Conservation (phyloP, 2,113 vertebrate genomes). For the Rutilus rutilus region DNA sequence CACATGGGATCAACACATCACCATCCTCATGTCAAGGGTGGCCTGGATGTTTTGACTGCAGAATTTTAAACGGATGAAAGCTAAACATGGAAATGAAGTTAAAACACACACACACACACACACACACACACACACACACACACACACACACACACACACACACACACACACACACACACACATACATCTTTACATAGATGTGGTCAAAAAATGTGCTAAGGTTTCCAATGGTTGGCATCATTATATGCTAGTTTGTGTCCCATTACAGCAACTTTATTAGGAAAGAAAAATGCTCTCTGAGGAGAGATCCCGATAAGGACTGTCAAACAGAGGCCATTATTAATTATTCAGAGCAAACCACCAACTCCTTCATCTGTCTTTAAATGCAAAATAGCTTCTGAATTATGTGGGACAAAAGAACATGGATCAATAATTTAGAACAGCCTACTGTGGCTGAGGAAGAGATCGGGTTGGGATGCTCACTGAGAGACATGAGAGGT, state of each 20-base stretch:
- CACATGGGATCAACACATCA: constrained; percentile 27
- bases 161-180: too few relatives aligned
- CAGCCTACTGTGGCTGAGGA: not conserved
- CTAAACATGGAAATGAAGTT: not conserved
- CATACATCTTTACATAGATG: too few relatives aligned
- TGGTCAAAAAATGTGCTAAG: not conserved
- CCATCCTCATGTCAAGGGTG: constrained; percentile 8
- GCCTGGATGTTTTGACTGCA: not conserved
- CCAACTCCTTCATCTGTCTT: constrained; percentile 26
- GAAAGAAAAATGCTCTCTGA: constrained; percentile 15
- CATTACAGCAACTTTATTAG: not conserved
- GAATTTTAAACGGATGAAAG: constrained; percentile 1
- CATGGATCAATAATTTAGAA: constrained; percentile 36
- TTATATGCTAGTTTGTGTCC: not conserved
- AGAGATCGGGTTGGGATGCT: not conserved
- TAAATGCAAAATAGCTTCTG: constrained; percentile 44
- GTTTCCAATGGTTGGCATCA: not conserved
- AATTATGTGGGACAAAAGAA: constrained; percentile 38
- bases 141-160: too few relatives aligned
- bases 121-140: too few relatives aligned
- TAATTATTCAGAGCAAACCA: constrained; percentile 41
- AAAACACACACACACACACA: too few relatives aligned
- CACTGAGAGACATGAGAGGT: not conserved
- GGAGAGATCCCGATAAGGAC: not conserved
- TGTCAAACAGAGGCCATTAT: constrained; percentile 21